phyloP scores from a whole-genome alignment of 2,888 invertebrate species.

The Lordiphosa andalusiaca region DNA sequence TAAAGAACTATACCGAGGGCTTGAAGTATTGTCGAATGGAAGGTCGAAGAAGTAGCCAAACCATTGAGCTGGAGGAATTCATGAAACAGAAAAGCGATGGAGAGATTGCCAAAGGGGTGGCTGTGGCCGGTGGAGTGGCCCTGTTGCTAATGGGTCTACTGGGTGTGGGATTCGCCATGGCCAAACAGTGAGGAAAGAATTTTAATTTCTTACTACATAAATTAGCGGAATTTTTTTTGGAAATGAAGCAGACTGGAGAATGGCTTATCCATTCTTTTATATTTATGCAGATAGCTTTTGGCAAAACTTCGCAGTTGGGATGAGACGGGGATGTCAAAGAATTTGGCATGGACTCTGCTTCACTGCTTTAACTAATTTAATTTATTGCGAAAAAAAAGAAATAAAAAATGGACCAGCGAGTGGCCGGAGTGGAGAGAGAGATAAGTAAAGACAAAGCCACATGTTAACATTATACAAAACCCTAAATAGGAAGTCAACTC shows the following conservation, averaged over 20 bases:
- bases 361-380: slow-evolving; percentile 49
- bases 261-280: slow-evolving; percentile 40
- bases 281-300: slow-evolving; percentile 27
- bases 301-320: slow-evolving; percentile 5
- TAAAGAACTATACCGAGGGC: slow-evolving; percentile 93
- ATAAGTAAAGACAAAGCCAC: no score
- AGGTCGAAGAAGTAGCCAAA: slow-evolving; percentile 93
- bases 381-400: slow-evolving; percentile 38
- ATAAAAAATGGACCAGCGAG: not conserved
- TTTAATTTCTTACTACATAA: no score
- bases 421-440: not conserved
- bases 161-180: slow-evolving; percentile 87
- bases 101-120: slow-evolving; percentile 93
- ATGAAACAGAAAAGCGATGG: slow-evolving; percentile 94
- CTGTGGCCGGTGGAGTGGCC: slow-evolving; percentile 91
- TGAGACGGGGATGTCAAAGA: slow-evolving; percentile 28
- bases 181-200: slow-evolving; percentile 80
- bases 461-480: no score
- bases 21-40: slow-evolving; percentile 89
- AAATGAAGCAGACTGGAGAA: slow-evolving; percentile 3
- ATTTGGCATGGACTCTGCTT: slow-evolving; percentile 24
- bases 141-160: slow-evolving; percentile 83
- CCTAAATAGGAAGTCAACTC: no score
- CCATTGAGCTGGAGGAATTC: slow-evolving; percentile 86
- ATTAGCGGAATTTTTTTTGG: no score